phyloP scores from a whole-genome alignment of 2,113 vertebrate species.

The Sigmodon hispidus region DNA sequence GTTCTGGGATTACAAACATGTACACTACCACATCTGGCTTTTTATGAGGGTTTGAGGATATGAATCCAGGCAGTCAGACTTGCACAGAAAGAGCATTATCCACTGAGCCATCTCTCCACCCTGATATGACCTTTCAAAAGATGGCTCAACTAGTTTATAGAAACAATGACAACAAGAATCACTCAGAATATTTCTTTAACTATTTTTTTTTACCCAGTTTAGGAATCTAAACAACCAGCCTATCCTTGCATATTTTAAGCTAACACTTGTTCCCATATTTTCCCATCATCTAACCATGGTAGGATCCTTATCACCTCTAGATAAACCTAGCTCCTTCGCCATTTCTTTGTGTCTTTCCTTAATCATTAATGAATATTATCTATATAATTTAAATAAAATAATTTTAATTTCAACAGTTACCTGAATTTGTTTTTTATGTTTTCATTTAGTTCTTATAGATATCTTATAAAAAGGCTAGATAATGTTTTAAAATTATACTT shows the following conservation, averaged over 20 bases:
- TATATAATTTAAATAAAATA: neutral
- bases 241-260: neutral
- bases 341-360: neutral
- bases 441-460: neutral
- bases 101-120: neutral
- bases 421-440: neutral
- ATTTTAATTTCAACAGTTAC: neutral
- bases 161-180: neutral
- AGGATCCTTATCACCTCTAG: neutral
- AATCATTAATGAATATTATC: neutral
- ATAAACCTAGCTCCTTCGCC: neutral
- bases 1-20: neutral
- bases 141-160: neutral
- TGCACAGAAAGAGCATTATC: neutral
- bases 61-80: neutral
- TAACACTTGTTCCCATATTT: neutral
- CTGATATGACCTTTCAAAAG: neutral
- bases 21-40: neutral
- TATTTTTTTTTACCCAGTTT: neutral
- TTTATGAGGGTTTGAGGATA: no score
- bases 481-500: neutral
- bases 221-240: neutral
- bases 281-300: neutral
- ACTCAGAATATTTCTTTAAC: neutral
- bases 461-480: neutral